phyloP scores from a whole-genome alignment of 2,888 invertebrate species.

The Folsomia candida region DNA sequence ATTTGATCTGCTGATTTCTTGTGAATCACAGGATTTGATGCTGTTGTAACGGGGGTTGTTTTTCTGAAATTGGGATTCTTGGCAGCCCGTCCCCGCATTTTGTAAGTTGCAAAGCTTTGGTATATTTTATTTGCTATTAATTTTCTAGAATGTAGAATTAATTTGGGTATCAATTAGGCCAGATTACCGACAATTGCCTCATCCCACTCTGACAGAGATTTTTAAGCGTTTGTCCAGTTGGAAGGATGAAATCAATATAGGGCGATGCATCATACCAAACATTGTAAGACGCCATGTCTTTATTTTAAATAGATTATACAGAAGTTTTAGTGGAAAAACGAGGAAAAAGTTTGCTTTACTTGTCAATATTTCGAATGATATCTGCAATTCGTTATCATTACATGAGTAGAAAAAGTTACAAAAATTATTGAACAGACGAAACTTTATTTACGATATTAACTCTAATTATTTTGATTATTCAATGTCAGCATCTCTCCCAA shows the following conservation, averaged over 20 bases:
- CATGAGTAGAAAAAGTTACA: too few species aligned
- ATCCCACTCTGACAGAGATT: conserved; percentile 29
- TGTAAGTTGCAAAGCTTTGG: conserved; percentile 55
- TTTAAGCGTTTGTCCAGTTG: conserved; percentile 51
- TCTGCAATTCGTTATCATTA: too few species aligned
- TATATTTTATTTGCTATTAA: too few species aligned
- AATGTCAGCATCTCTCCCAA: conserved; percentile 59
- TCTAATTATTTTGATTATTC: too few species aligned
- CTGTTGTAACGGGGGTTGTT: conserved; percentile 71
- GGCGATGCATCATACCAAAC: conserved; percentile 60
- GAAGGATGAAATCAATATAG: conserved; percentile 64
- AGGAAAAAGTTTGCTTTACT: too few species aligned
- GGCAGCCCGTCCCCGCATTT: conserved; percentile 59
- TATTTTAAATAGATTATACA: neutral
- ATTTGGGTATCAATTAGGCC: too few species aligned
- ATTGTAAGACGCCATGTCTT: conserved; percentile 58
- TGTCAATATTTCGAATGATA: too few species aligned
- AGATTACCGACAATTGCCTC: conserved; percentile 9
- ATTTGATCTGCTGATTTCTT: too few species aligned
- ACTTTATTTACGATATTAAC: too few species aligned
- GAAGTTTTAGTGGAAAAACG: too few species aligned
- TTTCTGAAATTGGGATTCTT: conserved; percentile 67
- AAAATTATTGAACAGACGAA: too few species aligned
- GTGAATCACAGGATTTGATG: conserved; percentile 85
- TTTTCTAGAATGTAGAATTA: too few species aligned